Percentiles rank a stretch among this genome's conserved stretches.
Evolutionary conservation across 2,797 vertebrate genomes (phyloP).

Genomic region (Aldrovandia affinis): DNA sequence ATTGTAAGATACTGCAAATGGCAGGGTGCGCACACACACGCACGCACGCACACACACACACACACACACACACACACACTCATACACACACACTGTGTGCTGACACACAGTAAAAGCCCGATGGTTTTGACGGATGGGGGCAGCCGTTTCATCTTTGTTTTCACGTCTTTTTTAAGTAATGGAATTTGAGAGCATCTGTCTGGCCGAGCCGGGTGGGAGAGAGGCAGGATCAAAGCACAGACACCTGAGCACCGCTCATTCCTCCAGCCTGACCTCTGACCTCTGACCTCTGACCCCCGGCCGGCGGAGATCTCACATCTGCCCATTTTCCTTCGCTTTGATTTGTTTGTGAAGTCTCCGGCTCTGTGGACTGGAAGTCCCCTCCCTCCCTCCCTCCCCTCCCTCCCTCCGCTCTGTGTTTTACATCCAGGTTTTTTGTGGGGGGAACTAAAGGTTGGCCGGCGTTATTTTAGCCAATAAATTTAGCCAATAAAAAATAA

Average conservation of each 20-base stretch:
- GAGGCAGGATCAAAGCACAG: conserved; percentile 50
- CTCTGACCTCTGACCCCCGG: conserved; percentile 13
- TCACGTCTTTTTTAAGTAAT: background rate
- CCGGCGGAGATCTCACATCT: conserved; percentile 31
- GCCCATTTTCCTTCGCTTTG: conserved; percentile 4
- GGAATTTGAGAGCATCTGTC: conserved; percentile 26
- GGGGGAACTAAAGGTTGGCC: too few species aligned
- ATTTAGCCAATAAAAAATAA: too few species aligned
- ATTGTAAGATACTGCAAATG: background rate
- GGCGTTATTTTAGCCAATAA: too few species aligned
- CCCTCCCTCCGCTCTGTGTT: too few species aligned
- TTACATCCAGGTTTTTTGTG: too few species aligned
- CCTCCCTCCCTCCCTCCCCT: background rate
- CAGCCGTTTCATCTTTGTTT: conserved; percentile 26
- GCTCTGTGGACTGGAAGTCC: conserved; percentile 17
- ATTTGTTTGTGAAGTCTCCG: background rate
- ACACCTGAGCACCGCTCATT: conserved; percentile 46
- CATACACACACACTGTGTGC: background rate
- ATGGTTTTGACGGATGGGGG: background rate
- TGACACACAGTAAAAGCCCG: background rate
- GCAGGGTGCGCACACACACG: background rate
- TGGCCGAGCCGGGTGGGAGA: background rate
- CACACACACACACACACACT: background rate
- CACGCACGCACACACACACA: background rate
- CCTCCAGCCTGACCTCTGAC: background rate